Evolutionary conservation across 2,888 invertebrate species (phyloP).

Genomic region (Hypomecis punctinalis): DNA sequence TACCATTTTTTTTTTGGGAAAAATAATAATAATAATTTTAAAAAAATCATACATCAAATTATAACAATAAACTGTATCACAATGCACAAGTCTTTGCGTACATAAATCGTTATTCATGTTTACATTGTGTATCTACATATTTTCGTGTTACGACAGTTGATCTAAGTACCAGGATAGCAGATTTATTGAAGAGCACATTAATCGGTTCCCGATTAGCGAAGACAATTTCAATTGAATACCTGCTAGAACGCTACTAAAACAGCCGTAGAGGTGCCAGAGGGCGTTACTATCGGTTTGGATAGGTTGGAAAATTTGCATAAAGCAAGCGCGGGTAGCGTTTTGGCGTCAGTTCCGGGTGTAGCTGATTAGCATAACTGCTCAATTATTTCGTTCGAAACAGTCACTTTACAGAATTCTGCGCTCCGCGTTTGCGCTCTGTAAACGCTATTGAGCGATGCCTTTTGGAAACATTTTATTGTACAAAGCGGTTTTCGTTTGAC

Average conservation of each 20-base stretch:
- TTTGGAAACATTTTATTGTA: background rate
- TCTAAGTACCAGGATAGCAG: too few relatives aligned
- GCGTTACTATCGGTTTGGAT: slow-evolving; percentile 38
- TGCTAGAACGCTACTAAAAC: slow-evolving; percentile 10
- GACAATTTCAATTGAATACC: too few relatives aligned
- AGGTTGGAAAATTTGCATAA: slow-evolving; percentile 71
- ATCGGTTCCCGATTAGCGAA: too few relatives aligned
- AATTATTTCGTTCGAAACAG: slow-evolving; percentile 80
- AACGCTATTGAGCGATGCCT: slow-evolving; percentile 13
- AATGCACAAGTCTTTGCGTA: too few relatives aligned
- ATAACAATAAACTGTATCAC: too few relatives aligned
- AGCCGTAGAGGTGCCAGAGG: slow-evolving; percentile 22
- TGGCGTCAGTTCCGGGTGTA: slow-evolving; percentile 78
- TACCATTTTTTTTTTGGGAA: too few relatives aligned
- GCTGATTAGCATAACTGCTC: slow-evolving; percentile 82
- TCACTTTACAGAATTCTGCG: slow-evolving; percentile 76
- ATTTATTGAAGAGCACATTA: too few relatives aligned
- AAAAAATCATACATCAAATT: too few relatives aligned
- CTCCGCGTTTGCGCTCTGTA: slow-evolving; percentile 66
- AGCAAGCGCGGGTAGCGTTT: slow-evolving; percentile 73
- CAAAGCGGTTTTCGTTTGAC: background rate
- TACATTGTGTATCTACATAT: too few relatives aligned
- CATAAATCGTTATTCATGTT: too few relatives aligned
- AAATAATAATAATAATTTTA: too few relatives aligned
- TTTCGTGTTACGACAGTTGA: too few relatives aligned